Conservation (phyloP, 1,140 invertebrate species). For the Papilio aristodemus region DNA sequence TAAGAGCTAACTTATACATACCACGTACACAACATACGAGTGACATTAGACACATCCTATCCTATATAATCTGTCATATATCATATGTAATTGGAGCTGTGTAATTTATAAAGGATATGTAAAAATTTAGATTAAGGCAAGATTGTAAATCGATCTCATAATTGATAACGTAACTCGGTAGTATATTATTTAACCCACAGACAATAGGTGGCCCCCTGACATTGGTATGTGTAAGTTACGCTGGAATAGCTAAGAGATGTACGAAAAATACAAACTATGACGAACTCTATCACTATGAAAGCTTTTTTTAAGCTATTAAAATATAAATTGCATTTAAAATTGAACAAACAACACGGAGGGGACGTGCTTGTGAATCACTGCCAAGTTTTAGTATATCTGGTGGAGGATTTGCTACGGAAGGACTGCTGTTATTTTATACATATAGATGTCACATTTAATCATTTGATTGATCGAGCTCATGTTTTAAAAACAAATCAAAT, state of each 20-base stretch:
- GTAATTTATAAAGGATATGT: constrained; percentile 17
- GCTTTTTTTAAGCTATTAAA: constrained; percentile 43
- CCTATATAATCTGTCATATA: constrained; percentile 18
- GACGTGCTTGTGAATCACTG: constrained; percentile 60
- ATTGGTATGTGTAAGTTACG: constrained; percentile 39
- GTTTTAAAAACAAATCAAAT: too few species aligned
- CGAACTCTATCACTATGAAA: constrained; percentile 54
- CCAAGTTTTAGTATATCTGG: constrained; percentile 51
- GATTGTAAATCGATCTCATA: constrained; percentile 33
- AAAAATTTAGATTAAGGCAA: constrained; percentile 27
- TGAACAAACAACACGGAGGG: constrained; percentile 57
- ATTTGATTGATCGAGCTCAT: not conserved
- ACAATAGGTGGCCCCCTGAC: constrained; percentile 22
- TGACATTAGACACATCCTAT: constrained; percentile 30
- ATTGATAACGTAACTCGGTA: constrained; percentile 30
- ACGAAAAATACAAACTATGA: constrained; percentile 34
- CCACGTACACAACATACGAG: constrained; percentile 30
- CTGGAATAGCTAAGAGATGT: constrained; percentile 8
- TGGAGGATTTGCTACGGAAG: constrained; percentile 37
- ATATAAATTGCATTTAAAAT: constrained; percentile 63
- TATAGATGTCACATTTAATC: constrained; percentile 33
- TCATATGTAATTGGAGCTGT: constrained; percentile 23
- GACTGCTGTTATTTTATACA: constrained; percentile 37
- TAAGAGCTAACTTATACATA: constrained; percentile 49
- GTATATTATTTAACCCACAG: constrained; percentile 32